These are phyloP conservation scores for Murina feae DNA, from an alignment of 2,113 vertebrate genomes.

Conservation along the genomic window DNA sequence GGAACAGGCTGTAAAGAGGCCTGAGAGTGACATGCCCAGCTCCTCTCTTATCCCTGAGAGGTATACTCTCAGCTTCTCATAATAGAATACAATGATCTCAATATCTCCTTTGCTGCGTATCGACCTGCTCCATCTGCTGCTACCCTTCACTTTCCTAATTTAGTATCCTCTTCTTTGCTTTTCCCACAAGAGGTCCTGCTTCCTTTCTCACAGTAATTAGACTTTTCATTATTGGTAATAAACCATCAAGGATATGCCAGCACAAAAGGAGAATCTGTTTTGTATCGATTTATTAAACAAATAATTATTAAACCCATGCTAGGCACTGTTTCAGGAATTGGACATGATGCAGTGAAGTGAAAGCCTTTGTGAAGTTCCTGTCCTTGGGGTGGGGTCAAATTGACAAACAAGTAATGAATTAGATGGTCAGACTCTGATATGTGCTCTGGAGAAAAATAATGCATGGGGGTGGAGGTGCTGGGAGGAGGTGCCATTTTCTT, in stretches of 20 bases:
- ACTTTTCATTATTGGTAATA: conserved; percentile 50
- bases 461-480: too few species aligned
- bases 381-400: not conserved
- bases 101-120: conserved; percentile 13
- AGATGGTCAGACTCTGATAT: not conserved
- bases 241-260: conserved; percentile 8
- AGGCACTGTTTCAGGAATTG: not conserved
- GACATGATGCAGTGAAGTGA: not conserved
- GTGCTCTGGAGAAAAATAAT: not conserved
- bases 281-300: conserved; percentile 35
- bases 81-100: conserved; percentile 43
- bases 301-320: not conserved
- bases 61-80: conserved; percentile 34
- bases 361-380: not conserved
- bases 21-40: not conserved
- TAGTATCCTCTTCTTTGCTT: conserved; percentile 41
- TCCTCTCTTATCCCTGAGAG: conserved; percentile 43
- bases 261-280: not conserved
- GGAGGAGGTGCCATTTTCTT: not conserved
- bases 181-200: conserved; percentile 52
- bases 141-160: not conserved
- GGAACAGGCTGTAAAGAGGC: conserved; percentile 13
- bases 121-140: not conserved
- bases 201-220: conserved; percentile 38
- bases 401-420: not conserved